Conservation (phyloP, 2,113 vertebrate genomes). For the Entomyzon cyanotis region DNA sequence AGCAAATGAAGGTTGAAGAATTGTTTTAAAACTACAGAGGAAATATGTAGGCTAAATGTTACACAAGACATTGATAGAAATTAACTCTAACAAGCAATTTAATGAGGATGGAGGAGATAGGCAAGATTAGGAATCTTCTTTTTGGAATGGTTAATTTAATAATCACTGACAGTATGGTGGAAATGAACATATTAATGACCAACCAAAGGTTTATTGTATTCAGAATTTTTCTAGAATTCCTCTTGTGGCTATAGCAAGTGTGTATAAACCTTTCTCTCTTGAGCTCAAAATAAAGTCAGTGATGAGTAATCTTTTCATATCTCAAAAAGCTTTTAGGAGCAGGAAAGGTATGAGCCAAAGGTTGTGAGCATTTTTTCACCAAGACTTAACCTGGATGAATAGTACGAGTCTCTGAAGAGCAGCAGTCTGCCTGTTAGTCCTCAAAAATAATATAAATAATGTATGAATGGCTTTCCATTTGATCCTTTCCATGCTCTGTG, state of each 20-base stretch:
- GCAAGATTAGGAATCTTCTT: neutral
- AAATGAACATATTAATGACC: neutral
- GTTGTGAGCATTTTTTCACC: neutral
- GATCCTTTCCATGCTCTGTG: neutral
- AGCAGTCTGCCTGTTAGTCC: neutral
- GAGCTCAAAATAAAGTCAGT: neutral
- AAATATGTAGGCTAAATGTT: neutral
- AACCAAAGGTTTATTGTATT: neutral
- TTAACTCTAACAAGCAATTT: slow-evolving; percentile 4
- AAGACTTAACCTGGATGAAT: neutral
- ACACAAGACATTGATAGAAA: neutral
- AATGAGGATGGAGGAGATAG: neutral
- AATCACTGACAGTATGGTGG: neutral
- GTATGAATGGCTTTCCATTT: neutral
- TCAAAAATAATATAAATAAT: slow-evolving; percentile 15
- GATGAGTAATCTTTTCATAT: neutral
- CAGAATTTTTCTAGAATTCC: neutral
- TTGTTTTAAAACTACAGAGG: neutral
- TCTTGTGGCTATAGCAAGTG: neutral
- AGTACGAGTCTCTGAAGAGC: neutral
- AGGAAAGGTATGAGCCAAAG: neutral
- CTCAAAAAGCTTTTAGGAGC: neutral
- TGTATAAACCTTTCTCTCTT: neutral
- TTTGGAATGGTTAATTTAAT: neutral
- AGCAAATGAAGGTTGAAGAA: slow-evolving; percentile 5